Percentiles rank a stretch among this genome's conserved stretches.
These are phyloP conservation scores for Oxyscelio sp. DNA, from an alignment of 2,888 invertebrate species.

Conservation along the genomic window DNA sequence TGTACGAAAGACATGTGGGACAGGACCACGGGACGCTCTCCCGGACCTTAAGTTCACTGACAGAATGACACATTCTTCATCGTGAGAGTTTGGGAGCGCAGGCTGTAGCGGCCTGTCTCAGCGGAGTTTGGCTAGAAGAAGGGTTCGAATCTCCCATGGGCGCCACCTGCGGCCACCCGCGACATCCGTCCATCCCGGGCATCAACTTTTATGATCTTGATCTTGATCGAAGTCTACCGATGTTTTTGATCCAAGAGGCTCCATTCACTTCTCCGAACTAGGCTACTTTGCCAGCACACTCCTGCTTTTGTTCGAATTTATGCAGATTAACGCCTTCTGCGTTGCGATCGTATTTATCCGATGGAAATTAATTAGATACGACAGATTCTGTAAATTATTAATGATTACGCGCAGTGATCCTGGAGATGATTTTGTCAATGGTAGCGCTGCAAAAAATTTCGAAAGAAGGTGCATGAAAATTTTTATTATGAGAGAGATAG, in stretches of 20 bases:
- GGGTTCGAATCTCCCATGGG: constrained; percentile 83
- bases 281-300: constrained; percentile 53
- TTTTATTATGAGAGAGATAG: no score
- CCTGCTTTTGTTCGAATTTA: constrained; percentile 64
- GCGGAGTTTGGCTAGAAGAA: constrained; percentile 80
- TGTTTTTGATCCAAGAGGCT: constrained; percentile 80
- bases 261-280: constrained; percentile 78
- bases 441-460: not conserved
- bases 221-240: constrained; percentile 83
- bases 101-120: constrained; percentile 81
- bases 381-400: constrained; percentile 56
- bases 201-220: constrained; percentile 83
- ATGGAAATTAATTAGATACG: constrained; percentile 58
- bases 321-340: constrained; percentile 73
- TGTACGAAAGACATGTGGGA: constrained; percentile 78
- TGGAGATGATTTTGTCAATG: constrained; percentile 14
- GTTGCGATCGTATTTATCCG: constrained; percentile 32
- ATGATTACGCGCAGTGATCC: constrained; percentile 33
- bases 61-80: constrained; percentile 87
- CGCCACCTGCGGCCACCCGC: constrained; percentile 87
- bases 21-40: constrained; percentile 81
- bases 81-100: constrained; percentile 85
- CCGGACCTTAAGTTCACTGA: constrained; percentile 84
- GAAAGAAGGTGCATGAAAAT: no score
- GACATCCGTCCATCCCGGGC: constrained; percentile 81